These are phyloP conservation scores for Gymnoscelis rufifasciata DNA, from an alignment of 2,888 invertebrate genomes.

Conservation along the genomic window DNA sequence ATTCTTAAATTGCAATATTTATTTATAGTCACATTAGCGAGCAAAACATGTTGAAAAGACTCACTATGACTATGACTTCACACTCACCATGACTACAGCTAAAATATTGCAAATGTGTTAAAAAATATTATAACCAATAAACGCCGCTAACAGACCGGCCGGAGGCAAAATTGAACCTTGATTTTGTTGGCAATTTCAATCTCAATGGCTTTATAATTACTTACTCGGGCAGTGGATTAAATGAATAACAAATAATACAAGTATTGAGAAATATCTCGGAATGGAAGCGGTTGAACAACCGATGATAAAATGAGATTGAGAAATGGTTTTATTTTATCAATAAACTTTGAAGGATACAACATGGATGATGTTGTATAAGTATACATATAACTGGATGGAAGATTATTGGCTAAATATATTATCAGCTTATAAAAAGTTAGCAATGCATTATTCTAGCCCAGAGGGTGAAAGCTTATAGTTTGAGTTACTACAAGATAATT, in stretches of 20 bases:
- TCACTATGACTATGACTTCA: too few species aligned
- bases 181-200: conserved; percentile 11
- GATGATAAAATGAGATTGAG: not conserved
- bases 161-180: conserved; percentile 5
- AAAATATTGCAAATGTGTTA: too few species aligned
- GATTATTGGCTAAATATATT: too few species aligned
- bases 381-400: too few species aligned
- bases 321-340: not conserved
- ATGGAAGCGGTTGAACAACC: not conserved
- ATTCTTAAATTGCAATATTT: too few species aligned
- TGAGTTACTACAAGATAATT: too few species aligned
- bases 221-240: conserved; percentile 7
- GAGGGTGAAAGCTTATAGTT: too few species aligned
- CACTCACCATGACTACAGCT: too few species aligned
- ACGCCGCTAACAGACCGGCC: conserved; percentile 7
- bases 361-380: not conserved
- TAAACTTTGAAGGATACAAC: not conserved
- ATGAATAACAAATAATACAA: conserved; percentile 9
- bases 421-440: too few species aligned
- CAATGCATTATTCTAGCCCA: too few species aligned
- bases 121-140: not conserved
- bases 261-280: conserved; percentile 8
- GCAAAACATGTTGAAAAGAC: too few species aligned
- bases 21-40: too few species aligned
- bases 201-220: conserved; percentile 14